phyloP scores from a whole-genome alignment of 2,888 invertebrate genomes.

The Diarsia brunnea region DNA sequence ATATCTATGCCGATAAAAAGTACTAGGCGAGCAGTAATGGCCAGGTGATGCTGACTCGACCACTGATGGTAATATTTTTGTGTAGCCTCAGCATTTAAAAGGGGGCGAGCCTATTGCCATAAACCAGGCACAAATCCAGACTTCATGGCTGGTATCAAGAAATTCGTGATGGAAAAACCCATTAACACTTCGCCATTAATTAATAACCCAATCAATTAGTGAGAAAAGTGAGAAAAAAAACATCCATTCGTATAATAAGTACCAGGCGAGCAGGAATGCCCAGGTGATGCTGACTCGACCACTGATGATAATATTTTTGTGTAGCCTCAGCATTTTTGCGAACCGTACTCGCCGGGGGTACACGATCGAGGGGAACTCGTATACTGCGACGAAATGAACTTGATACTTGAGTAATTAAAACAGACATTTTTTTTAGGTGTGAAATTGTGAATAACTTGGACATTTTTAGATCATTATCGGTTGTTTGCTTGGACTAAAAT shows the following conservation, averaged over 20 bases:
- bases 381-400: constrained; percentile 59
- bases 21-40: constrained; percentile 51
- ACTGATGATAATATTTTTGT: constrained; percentile 71
- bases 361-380: constrained; percentile 70
- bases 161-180: too few species aligned
- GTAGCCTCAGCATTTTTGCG: constrained; percentile 75
- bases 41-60: constrained; percentile 60
- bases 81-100: too few species aligned
- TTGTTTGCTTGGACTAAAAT: too few species aligned
- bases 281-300: constrained; percentile 60
- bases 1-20: not conserved
- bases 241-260: constrained; percentile 19
- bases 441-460: too few species aligned
- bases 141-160: too few species aligned
- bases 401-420: constrained; percentile 72
- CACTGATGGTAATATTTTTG: constrained; percentile 69
- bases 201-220: not conserved
- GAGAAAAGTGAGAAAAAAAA: constrained; percentile 2
- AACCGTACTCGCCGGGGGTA: constrained; percentile 72
- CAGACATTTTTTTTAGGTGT: too few species aligned
- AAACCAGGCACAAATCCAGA: too few species aligned
- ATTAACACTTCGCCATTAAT: not conserved
- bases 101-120: too few species aligned
- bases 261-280: constrained; percentile 48
- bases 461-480: too few species aligned